phyloP scores from a whole-genome alignment of 2,888 invertebrate species.

The Lymantria dispar region DNA sequence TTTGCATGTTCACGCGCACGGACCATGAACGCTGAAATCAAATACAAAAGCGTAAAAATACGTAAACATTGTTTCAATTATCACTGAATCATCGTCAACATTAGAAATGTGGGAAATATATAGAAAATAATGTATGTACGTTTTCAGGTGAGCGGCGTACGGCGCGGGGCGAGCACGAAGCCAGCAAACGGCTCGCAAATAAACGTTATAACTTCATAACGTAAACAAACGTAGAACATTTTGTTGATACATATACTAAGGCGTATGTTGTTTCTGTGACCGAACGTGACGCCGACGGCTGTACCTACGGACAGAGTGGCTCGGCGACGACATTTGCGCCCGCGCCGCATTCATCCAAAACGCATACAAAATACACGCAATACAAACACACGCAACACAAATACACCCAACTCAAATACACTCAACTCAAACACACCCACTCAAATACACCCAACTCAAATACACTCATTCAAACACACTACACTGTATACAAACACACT shows the following conservation, averaged over 20 bases:
- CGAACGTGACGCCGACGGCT: constrained; percentile 51
- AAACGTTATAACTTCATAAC: constrained; percentile 43
- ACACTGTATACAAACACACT: constrained; percentile 41
- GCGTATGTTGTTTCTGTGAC: constrained; percentile 74
- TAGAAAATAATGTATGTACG: background rate
- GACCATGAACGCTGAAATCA: no score
- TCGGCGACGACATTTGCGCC: constrained; percentile 44
- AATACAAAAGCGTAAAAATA: no score
- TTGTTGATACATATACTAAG: constrained; percentile 77
- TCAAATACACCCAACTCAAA: constrained; percentile 30
- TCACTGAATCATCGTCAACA: no score
- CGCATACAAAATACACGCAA: constrained; percentile 22
- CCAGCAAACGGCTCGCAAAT: constrained; percentile 40
- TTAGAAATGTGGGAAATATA: no score
- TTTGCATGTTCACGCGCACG: no score
- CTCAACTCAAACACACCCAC: constrained; percentile 5
- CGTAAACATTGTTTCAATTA: no score
- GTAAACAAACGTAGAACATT: constrained; percentile 71
- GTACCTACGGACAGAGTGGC: constrained; percentile 43
- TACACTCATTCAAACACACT: constrained; percentile 29
- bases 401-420: constrained; percentile 25
- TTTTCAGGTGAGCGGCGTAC: constrained; percentile 56
- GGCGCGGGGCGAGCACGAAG: constrained; percentile 53
- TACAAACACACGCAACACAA: constrained; percentile 30
- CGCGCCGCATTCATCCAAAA: constrained; percentile 44